Conservation (phyloP, 1,140 invertebrate species). For the Orius insidiosus region DNA sequence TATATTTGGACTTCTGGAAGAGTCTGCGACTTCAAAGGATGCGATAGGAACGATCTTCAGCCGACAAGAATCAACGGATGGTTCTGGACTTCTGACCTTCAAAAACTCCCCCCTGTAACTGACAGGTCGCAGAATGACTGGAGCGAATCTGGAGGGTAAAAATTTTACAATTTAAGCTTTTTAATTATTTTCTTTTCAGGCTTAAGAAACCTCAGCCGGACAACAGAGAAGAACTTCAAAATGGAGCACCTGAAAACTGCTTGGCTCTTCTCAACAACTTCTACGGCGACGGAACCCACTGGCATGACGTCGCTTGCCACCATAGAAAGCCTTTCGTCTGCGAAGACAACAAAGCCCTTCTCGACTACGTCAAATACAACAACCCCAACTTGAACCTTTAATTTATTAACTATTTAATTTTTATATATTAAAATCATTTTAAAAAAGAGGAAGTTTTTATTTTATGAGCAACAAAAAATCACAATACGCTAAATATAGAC, state of each 20-base stretch:
- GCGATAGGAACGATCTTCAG: slow-evolving; percentile 22
- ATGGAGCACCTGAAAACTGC: slow-evolving; percentile 69
- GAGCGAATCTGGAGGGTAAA: slow-evolving; percentile 27
- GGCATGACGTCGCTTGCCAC: slow-evolving; percentile 84
- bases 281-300: slow-evolving; percentile 78
- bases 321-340: slow-evolving; percentile 82
- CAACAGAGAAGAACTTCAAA: slow-evolving; percentile 69
- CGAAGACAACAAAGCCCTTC: slow-evolving; percentile 66
- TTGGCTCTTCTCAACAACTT: slow-evolving; percentile 78
- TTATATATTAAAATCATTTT: not conserved
- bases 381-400: slow-evolving; percentile 40
- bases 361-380: slow-evolving; percentile 61
- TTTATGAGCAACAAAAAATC: not conserved
- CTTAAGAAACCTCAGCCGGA: slow-evolving; percentile 63
- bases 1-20: slow-evolving; percentile 27
- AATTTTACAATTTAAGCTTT: not conserved
- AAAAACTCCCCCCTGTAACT: slow-evolving; percentile 24
- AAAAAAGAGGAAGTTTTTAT: not conserved
- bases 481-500: not conserved
- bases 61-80: slow-evolving; percentile 24
- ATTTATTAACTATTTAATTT: too few species aligned
- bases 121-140: slow-evolving; percentile 24
- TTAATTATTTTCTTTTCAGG: slow-evolving; percentile 13
- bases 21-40: slow-evolving; percentile 25
- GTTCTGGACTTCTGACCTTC: slow-evolving; percentile 25